Base-by-base conservation (phyloP, 92 coral and sea anemone species). In the Zoanthus sociatus region DNA sequence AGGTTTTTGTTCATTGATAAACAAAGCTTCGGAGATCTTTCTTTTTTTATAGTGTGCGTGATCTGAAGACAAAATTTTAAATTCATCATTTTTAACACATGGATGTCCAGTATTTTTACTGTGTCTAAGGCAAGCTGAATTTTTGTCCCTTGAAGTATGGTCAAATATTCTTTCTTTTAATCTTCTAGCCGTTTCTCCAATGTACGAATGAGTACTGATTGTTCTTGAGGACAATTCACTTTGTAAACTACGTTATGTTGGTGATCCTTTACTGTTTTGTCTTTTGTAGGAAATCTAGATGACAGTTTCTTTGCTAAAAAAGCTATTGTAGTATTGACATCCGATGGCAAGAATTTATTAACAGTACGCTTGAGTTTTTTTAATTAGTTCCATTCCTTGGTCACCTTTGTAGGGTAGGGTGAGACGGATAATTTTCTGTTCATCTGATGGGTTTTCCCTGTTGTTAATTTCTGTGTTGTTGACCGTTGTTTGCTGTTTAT, bases 361-460 rank as follows among this genome's bases (percentile, higher is more conserved):
- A 63, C 69, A 0, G 69, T 63, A 63, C 26, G 21, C 69, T 63
- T 63, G 69, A 63, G 69, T 50, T 14, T 63, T 63, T 63, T 63
- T 0, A 17, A 63, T 63, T 37, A 2, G 0, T 17, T 17, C 69
- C 69, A 17, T 63, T 63, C 72, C 72, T 67, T 8, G 20, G 72
- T 20, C 20, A 33, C 72, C 72, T 67, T 21, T 67, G 72, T 20
- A 67, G 72, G 14, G 33, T 67, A 67, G 72, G 42, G 37, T 67
- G 72, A 67, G 72, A 21, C 13, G 72, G 72, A 67, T 21, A 67
- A 67, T 30, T 21, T 67, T 67, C 44, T 67, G 33, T 67, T 67
- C 11, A 67, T 67, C 72, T 67, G 37, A 8, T 67, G 37, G 72
- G 12, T 67, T 67, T 67, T 67, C 20, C 7, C 72, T 67, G 72